Base-by-base conservation (phyloP, 1,140 invertebrate genomes). In the Zaprionus inermis region DNA sequence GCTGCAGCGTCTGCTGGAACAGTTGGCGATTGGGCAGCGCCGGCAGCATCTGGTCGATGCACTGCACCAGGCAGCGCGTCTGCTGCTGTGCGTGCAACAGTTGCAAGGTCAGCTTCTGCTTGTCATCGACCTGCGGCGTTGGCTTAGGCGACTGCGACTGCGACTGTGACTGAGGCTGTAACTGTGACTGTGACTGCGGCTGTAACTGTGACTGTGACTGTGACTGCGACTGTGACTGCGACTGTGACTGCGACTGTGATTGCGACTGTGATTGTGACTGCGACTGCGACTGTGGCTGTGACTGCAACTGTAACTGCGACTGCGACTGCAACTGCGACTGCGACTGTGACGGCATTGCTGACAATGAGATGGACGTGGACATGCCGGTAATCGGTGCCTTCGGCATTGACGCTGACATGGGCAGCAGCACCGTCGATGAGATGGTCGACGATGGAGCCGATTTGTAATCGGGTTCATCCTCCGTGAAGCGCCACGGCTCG, bases 31-130 rank as follows among this genome's bases (percentile, higher is more conserved):
- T 68, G 3, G 56, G 51, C 65, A 69, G 24, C 51, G 54, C 46
- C 3, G 72, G 67, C 58, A 71, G 20, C 72, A 75, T 12, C 36
- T 71, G 66, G 4, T 64, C 58, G 10, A 75, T 75, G 59, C 44
- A 34, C 32, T 70, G 58, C n/a, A 54, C 18, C 11, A 75, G 34
- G 0, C 36, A 41, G 3, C 59, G 54, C 10, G 58, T 61, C 54
- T 71, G 59, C 9, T 70, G 59, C 52, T 64, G 41, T 0, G 67
- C 51, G 0, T 18, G 32, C 52, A 70, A 6, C 51, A 69, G 36
- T 7, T 71, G 67, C 18, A 38, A 32, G 1, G 52, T 58, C 30
- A 64, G 24, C 12, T 71, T 56, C 24, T 58, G 41, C 7, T 38
- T 61, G 51, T 73, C 49, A 1, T 57, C 36, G 4, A 16, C 12